Conservation (phyloP, 2,888 invertebrate species). For the Stenotaenia linearis region DNA sequence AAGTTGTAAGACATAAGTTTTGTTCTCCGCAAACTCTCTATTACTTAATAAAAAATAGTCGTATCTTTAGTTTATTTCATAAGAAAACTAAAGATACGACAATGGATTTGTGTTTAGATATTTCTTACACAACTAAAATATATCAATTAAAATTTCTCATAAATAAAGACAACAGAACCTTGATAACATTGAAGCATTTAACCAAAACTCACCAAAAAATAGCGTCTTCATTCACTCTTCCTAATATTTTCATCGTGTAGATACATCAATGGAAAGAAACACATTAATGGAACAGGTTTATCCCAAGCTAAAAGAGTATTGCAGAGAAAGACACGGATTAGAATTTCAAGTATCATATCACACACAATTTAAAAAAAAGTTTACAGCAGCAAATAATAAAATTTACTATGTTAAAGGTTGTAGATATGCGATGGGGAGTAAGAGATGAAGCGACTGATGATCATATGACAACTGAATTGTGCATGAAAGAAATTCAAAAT, state of each 20-base stretch:
- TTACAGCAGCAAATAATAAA: not conserved
- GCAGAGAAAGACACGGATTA: conserved; percentile 91
- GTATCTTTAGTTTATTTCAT: too few relatives aligned
- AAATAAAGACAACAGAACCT: too few relatives aligned
- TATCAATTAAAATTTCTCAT: too few relatives aligned
- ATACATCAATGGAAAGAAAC: conserved; percentile 94
- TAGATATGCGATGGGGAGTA: conserved; percentile 53
- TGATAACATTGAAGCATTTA: too few relatives aligned
- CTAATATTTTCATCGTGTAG: conserved; percentile 54
- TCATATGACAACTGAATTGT: conserved; percentile 52
- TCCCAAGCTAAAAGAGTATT: conserved; percentile 92
- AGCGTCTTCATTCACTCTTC: too few relatives aligned
- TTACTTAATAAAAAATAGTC: too few relatives aligned
- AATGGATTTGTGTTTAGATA: too few relatives aligned
- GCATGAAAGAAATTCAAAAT: conserved; percentile 52
- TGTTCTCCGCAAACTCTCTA: too few relatives aligned
- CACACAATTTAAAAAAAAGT: not conserved
- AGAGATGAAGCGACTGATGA: conserved; percentile 53
- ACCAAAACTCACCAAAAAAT: too few relatives aligned
- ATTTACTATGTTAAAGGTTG: conserved; percentile 42
- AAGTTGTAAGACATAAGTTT: too few relatives aligned
- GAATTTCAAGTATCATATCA: conserved; percentile 79
- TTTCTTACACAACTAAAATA: too few relatives aligned
- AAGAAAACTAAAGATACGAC: too few relatives aligned
- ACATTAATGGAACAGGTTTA: conserved; percentile 97